Base-by-base conservation (phyloP, 2,797 vertebrate species). In the Phaenicophaeus curvirostris region DNA sequence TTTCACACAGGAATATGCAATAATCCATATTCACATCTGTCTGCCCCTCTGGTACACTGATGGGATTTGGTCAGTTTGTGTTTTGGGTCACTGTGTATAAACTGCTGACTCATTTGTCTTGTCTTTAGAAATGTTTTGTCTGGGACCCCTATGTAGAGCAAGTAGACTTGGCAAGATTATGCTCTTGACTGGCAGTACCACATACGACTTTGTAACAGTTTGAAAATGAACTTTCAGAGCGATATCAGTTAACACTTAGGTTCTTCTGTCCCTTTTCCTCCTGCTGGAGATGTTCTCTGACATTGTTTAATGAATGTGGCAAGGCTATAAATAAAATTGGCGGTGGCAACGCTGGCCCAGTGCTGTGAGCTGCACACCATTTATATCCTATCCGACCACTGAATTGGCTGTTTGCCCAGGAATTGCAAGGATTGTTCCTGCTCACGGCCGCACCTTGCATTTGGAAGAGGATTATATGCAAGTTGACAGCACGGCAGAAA, bases 251-350 rank as follows among this genome's bases (percentile, higher is more conserved):
- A 48, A 12, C 9, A 16, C 58, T 85, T 41, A 13, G 51, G 4
- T 78, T 72, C 30, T 68, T 68, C 62, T 51, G 4, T 69, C 25
- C 41, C 13, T 87, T 77, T 82, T 31, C 13, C 33, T 91, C 31
- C 50, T 71, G 71, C 55, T 2, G 16, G 51, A 66, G 58, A 35
- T 68, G 46, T 84, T 91, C 50, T 74, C 61, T 78, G 85, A 57
- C 57, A 91, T 82, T 27, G 30, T 80, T 79, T 73, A 91, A 88
- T 86, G 76, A 75, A 73, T 24, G 69, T 95, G 80, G 73, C 46
- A 73, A 65, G 46, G 42, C 92, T 95, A 20, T 93, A 75, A 94
- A 92, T 88, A 90, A 94, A 94, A 46, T 50, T 62, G 66, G 79
- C 79, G 68, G 54, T 89, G 82, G 94, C 72, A 88, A 42, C 54